phyloP scores from a whole-genome alignment of 2,888 invertebrate species.

The Endotricha flammealis region DNA sequence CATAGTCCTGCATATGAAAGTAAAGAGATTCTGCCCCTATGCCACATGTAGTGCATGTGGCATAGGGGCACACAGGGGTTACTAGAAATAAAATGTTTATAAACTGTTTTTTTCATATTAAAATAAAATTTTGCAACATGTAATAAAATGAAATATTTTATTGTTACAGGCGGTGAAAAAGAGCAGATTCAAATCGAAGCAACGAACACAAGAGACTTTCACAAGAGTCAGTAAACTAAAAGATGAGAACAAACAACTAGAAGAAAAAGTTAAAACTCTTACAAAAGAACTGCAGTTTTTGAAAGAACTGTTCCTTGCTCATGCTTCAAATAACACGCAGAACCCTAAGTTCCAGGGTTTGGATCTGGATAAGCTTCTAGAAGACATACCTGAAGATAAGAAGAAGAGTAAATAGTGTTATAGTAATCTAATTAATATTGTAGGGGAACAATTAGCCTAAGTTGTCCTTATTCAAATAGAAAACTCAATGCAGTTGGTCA shows the following conservation, averaged over 20 bases:
- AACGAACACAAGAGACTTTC: constrained; percentile 87
- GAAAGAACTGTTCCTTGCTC: constrained; percentile 88
- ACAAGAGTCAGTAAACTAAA: constrained; percentile 85
- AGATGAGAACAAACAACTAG: constrained; percentile 87
- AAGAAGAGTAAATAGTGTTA: constrained; percentile 29
- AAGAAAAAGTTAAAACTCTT: constrained; percentile 89
- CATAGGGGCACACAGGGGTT: too few relatives aligned
- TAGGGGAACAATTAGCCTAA: too few relatives aligned
- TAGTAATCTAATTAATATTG: too few relatives aligned
- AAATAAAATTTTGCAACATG: too few relatives aligned
- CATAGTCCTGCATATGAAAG: too few relatives aligned
- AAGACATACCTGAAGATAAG: constrained; percentile 69
- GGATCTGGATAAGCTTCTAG: constrained; percentile 76
- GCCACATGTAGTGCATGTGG: too few relatives aligned
- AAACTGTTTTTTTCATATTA: too few relatives aligned
- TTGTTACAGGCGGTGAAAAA: constrained; percentile 86
- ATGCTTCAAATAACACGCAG: constrained; percentile 81
- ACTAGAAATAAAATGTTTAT: too few relatives aligned
- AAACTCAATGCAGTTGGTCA: too few relatives aligned
- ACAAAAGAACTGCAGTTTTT: constrained; percentile 88
- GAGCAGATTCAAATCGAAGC: constrained; percentile 87
- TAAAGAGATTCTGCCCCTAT: too few relatives aligned
- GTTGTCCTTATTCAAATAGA: too few relatives aligned
- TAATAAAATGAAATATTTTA: constrained; percentile 5
- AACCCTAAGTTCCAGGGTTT: constrained; percentile 76